Base-by-base conservation (phyloP, 2,113 vertebrate genomes). In the Semicossyphus pulcher region DNA sequence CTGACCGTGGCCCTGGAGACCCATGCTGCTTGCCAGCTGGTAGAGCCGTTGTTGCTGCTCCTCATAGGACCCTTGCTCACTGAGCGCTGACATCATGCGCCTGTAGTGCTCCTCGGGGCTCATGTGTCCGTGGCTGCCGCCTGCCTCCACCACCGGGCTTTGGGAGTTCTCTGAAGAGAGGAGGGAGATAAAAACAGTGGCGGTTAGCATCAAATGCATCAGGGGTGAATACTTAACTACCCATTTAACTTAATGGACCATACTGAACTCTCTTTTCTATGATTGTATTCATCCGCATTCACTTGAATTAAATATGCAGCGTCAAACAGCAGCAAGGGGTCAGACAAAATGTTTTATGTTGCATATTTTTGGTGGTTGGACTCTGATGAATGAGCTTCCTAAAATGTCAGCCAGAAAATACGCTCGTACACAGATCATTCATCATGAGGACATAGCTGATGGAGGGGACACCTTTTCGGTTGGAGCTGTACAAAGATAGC, bases 51-150 rank as follows among this genome's bases (percentile, higher is more conserved):
- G 96, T 86, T 98, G 97, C 86, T 97, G 96, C 90, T 99, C 97
- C 70, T 99, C 97, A 2, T 95, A 98, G 67, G 94, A 86, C 78
- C 95, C 76, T 0, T 96, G 95, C 44, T 98, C 97, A 0, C 93
- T 97, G 53, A 99, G 94, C 0, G 96, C 96, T 0, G 97, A 97
- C 95, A 99, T 95, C 90, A 99, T 95, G 72, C 96, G 94, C 66
- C 95, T 94, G 85, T 99, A 99, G 88, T 98, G 97, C 83, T 99
- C 97, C 91, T 99, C 97, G 0, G 97, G 97, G 91, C 96, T 97
- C 97, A 98, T 98, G 92, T 95, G 94, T 76, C 94, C 86, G 91
- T 95, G 94, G 76, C 95, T 90, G 78, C 93, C 84, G 72, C 94
- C 93, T 4, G 95, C 95, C 75, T 98, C 96, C 54, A 95, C 92